Evolutionary conservation across 64 coral and sea anemone genomes (phyloP).

Genomic region (Orbicella faveolata): DNA sequence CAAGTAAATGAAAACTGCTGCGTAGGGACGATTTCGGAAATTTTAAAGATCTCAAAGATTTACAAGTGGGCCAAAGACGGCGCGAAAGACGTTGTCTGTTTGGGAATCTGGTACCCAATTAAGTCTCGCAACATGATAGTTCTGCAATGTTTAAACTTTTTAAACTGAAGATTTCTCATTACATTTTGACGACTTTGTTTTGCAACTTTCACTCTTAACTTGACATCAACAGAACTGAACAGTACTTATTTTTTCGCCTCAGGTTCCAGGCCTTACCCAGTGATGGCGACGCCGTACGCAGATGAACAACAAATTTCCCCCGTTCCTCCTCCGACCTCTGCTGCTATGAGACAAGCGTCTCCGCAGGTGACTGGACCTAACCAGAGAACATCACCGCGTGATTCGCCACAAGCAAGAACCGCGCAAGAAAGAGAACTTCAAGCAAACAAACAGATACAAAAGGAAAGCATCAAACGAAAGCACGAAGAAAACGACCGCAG

Average conservation of each 20-base stretch:
- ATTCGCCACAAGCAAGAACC: neutral
- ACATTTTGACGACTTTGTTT: too few species aligned
- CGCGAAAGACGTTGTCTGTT: too few species aligned
- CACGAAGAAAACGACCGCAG: neutral
- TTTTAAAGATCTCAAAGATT: too few species aligned
- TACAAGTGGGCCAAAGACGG: too few species aligned
- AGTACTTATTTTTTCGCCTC: neutral
- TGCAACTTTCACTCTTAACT: too few species aligned
- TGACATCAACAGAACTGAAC: too few species aligned
- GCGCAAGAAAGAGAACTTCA: neutral
- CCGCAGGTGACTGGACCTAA: neutral
- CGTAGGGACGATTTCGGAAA: too few species aligned
- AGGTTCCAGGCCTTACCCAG: slow-evolving; percentile 26
- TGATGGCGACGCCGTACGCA: neutral
- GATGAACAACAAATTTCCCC: slow-evolving; percentile 6
- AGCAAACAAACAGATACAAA: neutral
- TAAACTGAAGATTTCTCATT: too few species aligned
- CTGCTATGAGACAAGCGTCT: neutral
- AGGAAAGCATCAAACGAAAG: slow-evolving; percentile 15
- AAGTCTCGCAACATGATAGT: too few species aligned
- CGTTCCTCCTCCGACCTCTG: neutral
- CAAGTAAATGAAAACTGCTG: too few species aligned
- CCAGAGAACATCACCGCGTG: slow-evolving; percentile 7
- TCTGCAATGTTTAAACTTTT: too few species aligned
- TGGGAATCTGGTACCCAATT: too few species aligned